phyloP scores from a whole-genome alignment of 2,797 vertebrate species.

The Sphaeramia orbicularis region DNA sequence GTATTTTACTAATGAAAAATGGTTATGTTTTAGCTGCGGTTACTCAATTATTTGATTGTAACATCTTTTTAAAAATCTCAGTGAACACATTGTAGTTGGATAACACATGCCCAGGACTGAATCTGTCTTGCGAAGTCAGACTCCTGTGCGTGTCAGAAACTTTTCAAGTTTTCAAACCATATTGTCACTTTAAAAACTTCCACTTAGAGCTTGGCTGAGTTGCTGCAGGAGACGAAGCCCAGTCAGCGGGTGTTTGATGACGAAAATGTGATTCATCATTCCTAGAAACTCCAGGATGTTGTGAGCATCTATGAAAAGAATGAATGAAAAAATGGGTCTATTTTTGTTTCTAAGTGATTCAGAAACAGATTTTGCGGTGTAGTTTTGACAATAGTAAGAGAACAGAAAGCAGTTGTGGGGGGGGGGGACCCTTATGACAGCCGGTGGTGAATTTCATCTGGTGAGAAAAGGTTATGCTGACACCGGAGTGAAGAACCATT shows the following conservation, averaged over 20 bases:
- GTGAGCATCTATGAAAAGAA: slow-evolving; percentile 31
- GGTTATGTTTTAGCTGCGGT: background rate
- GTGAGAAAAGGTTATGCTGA: slow-evolving; percentile 21
- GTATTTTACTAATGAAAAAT: too few species aligned
- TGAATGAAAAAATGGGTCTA: slow-evolving; percentile 31
- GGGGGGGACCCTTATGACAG: slow-evolving; percentile 24
- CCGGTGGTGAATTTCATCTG: slow-evolving; percentile 21
- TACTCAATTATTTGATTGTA: slow-evolving; percentile 1
- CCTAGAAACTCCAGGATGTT: slow-evolving; percentile 21
- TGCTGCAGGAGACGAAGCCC: background rate
- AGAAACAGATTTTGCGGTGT: background rate
- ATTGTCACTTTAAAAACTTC: slow-evolving; percentile 30
- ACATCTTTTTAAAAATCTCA: slow-evolving; percentile 1
- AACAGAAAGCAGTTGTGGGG: slow-evolving; percentile 13
- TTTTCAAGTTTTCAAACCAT: too few species aligned
- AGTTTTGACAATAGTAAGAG: background rate
- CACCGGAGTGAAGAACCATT: slow-evolving; percentile 24
- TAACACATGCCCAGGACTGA: background rate
- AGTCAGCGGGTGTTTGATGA: slow-evolving; percentile 40
- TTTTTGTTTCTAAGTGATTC: slow-evolving; percentile 34
- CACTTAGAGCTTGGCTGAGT: slow-evolving; percentile 6
- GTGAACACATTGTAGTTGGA: background rate
- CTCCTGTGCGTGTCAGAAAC: too few species aligned
- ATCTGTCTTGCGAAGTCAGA: too few species aligned
- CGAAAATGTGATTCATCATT: slow-evolving; percentile 42